phyloP scores from a whole-genome alignment of 2,113 vertebrate species.

The Ictalurus furcatus region DNA sequence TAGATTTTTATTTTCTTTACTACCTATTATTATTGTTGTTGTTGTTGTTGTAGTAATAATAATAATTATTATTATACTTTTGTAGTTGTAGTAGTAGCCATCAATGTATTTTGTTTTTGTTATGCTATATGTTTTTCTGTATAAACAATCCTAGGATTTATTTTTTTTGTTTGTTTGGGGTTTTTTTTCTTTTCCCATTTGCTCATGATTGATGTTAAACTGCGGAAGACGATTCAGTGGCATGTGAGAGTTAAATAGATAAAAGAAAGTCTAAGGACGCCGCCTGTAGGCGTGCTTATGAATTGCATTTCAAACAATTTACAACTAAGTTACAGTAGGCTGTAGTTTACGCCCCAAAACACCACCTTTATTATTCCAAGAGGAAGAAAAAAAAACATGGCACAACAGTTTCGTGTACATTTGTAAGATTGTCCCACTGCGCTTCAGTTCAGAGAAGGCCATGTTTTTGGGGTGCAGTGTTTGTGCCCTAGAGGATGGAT shows the following conservation, averaged over 20 bases:
- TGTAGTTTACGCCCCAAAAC: background rate
- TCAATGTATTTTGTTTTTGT: background rate
- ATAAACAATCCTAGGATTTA: background rate
- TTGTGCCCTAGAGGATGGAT: background rate
- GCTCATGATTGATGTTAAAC: background rate
- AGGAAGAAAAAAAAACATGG: background rate
- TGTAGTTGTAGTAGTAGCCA: background rate
- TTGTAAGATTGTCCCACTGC: too few relatives aligned
- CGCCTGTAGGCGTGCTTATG: slow-evolving; percentile 1
- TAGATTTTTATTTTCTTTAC: background rate
- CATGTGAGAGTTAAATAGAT: background rate
- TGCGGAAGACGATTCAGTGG: slow-evolving; percentile 17
- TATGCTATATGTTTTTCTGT: background rate
- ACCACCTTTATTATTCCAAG: background rate
- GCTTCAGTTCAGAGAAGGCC: background rate
- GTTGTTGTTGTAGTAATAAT: background rate
- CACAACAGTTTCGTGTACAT: background rate
- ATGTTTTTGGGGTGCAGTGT: background rate
- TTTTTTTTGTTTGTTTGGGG: background rate
- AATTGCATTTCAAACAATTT: background rate
- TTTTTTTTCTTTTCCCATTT: background rate
- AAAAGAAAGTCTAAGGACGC: slow-evolving; percentile 7
- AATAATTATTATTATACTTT: background rate
- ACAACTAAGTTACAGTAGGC: background rate
- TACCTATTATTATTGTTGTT: background rate